Base-by-base conservation (phyloP, 2,888 invertebrate species). In the Temnothorax unifasciatus region DNA sequence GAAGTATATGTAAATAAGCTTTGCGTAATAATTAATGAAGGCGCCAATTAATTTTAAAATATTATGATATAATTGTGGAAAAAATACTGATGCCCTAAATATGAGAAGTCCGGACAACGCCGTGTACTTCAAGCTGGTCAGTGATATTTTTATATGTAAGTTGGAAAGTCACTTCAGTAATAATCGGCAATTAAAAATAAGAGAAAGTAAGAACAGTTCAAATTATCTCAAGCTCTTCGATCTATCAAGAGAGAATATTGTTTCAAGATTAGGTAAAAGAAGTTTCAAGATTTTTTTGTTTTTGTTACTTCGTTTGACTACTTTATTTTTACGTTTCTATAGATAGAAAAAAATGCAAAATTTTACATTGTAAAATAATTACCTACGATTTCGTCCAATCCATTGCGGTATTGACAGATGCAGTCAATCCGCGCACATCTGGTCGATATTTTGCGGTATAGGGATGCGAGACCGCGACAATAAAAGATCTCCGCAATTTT, bases 381-480 rank as follows among this genome's bases (percentile, higher is more conserved):
- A 41, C 6, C n/a, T n/a, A 75, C 34, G 68, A 75, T 75, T 47
- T 50, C 4, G 34, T 29, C 9, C 75, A 64, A 64, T 68, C 64
- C 21, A 38, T 41, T 57, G 73, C 57, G 18, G 18, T 52, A 66
- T 64, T 44, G 71, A 83, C 57, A 71, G 82, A 81, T 73, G 88
- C 84, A 83, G 88, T 87, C 61, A 85, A 85, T 85, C 82, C 64
- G 59, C 54, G 41, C 86, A 82, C 79, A 79, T 89, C 89, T 88
- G 88, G 83, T 54, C 50, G 76, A 76, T 47, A 68, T 77, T 66
- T 83, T 64, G 66, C 57, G 71, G 47, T n/a, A 13, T n/a, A 13
- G 15, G 9, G 69, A 52, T 44, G 38, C 66, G 21, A 66, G 34
- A 34, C 41, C 61, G 71, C 69, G 61, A 29, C 50, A 34, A 59